Percentiles rank a stretch among this genome's conserved stretches.
Conservation (phyloP, 2,113 vertebrate species). For the Embiotoca jacksoni region DNA sequence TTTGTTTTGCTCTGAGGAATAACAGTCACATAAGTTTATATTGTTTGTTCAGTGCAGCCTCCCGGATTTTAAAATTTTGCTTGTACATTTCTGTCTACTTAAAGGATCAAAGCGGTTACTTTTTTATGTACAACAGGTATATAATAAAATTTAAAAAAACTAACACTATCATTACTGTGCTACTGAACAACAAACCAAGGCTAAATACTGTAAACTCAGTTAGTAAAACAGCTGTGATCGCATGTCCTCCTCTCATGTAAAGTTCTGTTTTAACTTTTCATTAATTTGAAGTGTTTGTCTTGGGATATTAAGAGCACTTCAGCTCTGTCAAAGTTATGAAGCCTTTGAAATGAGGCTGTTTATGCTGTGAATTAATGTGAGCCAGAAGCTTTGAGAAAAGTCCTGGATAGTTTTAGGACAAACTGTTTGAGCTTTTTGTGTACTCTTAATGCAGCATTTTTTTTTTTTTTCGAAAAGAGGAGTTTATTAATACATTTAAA, state of each 20-base stretch:
- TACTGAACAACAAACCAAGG: neutral
- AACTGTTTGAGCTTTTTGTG: conserved; percentile 1
- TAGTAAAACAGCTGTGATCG: too few relatives aligned
- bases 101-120: neutral
- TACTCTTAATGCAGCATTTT: too few relatives aligned
- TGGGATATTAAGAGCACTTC: too few relatives aligned
- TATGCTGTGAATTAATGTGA: neutral
- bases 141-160: neutral
- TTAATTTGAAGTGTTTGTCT: too few relatives aligned
- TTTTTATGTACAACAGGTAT: too few relatives aligned
- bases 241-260: too few relatives aligned
- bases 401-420: neutral
- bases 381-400: neutral
- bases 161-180: neutral
- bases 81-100: neutral
- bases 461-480: too few relatives aligned
- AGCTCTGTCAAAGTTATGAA: neutral
- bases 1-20: neutral
- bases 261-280: too few relatives aligned
- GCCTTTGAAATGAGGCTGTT: neutral
- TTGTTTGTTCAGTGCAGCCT: neutral
- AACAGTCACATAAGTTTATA: neutral
- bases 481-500: too few relatives aligned
- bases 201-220: neutral
- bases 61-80: neutral